These are phyloP conservation scores for Thunnus thynnus DNA, from an alignment of 2,113 vertebrate genomes.

Conservation along the genomic window DNA sequence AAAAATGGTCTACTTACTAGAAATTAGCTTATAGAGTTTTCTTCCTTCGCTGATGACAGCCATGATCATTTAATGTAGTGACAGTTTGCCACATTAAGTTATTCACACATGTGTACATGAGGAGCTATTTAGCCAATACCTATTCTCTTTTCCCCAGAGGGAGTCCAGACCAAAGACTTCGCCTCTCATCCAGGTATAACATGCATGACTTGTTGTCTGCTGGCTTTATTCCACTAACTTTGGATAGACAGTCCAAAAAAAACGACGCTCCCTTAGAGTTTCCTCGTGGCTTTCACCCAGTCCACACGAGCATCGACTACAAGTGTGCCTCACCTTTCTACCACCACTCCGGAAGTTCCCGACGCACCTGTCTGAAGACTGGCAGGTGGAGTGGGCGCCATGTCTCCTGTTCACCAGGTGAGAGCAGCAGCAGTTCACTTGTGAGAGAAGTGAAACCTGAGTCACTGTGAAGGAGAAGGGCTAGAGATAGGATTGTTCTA, in stretches of 20 bases:
- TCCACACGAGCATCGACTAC: slow-evolving; percentile 90
- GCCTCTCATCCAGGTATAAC: slow-evolving; percentile 77
- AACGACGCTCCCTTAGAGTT: slow-evolving; percentile 81
- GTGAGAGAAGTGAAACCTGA: background rate
- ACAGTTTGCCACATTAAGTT: background rate
- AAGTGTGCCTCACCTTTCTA: slow-evolving; percentile 91
- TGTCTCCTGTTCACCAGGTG: slow-evolving; percentile 91
- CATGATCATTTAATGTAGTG: too few species aligned
- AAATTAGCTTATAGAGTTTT: too few species aligned
- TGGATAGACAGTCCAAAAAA: slow-evolving; percentile 70
- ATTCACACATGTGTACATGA: background rate
- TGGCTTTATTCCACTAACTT: slow-evolving; percentile 44
- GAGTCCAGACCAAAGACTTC: slow-evolving; percentile 85
- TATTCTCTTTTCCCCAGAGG: slow-evolving; percentile 78
- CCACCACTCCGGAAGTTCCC: slow-evolving; percentile 88
- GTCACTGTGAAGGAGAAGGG: background rate
- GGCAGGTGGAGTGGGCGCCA: slow-evolving; percentile 94
- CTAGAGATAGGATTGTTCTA: background rate
- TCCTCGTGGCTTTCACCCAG: slow-evolving; percentile 87
- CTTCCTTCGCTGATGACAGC: too few species aligned
- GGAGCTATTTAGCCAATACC: background rate
- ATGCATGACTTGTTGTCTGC: slow-evolving; percentile 49
- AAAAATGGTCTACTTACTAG: too few species aligned
- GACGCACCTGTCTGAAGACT: slow-evolving; percentile 90
- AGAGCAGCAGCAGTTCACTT: slow-evolving; percentile 25